Conservation (phyloP, 1,140 invertebrate genomes). For the Platorchestia sp. region DNA sequence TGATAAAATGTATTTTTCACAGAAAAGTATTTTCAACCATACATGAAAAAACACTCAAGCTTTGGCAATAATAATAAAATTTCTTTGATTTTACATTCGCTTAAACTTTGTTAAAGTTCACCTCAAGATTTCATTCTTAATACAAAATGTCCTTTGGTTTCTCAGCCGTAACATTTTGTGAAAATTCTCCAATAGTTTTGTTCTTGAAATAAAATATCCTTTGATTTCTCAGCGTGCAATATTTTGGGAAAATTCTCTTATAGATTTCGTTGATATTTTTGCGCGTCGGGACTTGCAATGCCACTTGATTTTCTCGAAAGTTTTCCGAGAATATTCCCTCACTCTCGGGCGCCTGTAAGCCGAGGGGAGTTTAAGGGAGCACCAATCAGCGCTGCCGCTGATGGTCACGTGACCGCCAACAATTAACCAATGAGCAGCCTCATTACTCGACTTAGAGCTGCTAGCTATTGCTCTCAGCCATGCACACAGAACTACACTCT, state of each 20-base stretch:
- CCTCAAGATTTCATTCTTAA: too few relatives aligned
- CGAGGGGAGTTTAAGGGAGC: background rate
- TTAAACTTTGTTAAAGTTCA: too few relatives aligned
- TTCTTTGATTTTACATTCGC: too few relatives aligned
- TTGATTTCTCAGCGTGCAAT: background rate
- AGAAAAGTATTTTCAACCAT: too few relatives aligned
- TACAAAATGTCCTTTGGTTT: too few relatives aligned
- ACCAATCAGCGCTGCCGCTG: constrained; percentile 1
- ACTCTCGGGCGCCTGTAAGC: background rate
- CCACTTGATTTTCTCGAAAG: background rate
- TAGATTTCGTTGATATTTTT: background rate
- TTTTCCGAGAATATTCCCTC: background rate
- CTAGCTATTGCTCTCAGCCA: background rate
- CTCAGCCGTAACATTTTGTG: too few relatives aligned
- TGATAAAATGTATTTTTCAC: too few relatives aligned
- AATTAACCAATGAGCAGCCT: constrained; percentile 49
- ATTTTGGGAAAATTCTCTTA: background rate
- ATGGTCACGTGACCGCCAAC: constrained; percentile 48
- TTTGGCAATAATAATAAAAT: too few relatives aligned
- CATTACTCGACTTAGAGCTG: constrained; percentile 32
- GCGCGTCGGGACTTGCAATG: background rate
- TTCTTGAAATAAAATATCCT: background rate
- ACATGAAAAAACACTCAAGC: too few relatives aligned
- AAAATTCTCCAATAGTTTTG: too few relatives aligned
- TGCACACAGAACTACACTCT: background rate